A percentile compares a stretch with the other conserved stretches of the same genome.
phyloP scores from a whole-genome alignment of 2,797 vertebrate genomes.

The Cirrhinus molitorella region DNA sequence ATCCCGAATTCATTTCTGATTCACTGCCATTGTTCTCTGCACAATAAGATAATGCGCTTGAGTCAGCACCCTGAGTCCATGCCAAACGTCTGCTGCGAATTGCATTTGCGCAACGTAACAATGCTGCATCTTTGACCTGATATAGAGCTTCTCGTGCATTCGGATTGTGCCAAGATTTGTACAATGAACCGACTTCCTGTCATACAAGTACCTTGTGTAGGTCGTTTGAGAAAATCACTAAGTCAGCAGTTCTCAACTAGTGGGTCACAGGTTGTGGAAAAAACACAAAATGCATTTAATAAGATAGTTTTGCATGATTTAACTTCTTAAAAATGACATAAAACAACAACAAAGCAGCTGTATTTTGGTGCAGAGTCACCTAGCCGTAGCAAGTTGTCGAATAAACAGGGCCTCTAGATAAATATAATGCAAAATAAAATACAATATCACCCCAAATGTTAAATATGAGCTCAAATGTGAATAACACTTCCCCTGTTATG shows the following conservation, averaged over 20 bases:
- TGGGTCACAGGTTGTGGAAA: neutral
- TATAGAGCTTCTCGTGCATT: neutral
- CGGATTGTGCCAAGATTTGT: neutral
- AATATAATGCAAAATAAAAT: neutral
- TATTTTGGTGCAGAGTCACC: neutral
- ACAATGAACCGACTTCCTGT: constrained; percentile 10
- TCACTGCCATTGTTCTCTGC: constrained; percentile 35
- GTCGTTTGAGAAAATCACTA: neutral
- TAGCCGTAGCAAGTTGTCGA: neutral
- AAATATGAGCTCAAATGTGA: neutral
- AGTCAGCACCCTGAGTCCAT: constrained; percentile 20
- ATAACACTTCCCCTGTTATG: neutral
- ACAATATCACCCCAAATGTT: neutral
- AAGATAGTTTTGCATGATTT: neutral
- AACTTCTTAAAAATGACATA: neutral
- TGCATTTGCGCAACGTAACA: neutral
- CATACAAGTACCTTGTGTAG: neutral
- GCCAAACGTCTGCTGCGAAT: constrained; percentile 24
- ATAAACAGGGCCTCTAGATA: neutral
- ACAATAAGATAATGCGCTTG: constrained; percentile 33
- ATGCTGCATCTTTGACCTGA: constrained; percentile 11
- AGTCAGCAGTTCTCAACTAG: neutral
- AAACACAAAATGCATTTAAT: neutral
- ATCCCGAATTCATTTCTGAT: constrained; percentile 32
- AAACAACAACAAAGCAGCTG: neutral